These are phyloP conservation scores for Thalassaphorura encarpata DNA, from an alignment of 1,140 invertebrate genomes.

Conservation along the genomic window DNA sequence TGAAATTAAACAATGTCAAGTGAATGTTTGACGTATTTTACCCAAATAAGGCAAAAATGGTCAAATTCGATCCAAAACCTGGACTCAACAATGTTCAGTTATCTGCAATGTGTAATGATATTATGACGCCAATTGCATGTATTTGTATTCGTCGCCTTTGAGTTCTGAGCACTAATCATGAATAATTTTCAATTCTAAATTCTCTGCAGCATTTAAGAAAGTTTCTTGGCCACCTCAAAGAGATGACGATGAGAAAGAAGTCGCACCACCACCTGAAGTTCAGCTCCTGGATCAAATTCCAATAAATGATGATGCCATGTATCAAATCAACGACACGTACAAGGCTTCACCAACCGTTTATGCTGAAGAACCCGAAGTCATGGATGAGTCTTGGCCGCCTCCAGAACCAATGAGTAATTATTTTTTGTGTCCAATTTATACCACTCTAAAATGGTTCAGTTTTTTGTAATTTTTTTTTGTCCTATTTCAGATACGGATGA, in stretches of 20 bases:
- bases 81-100: too few relatives aligned
- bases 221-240: constrained; percentile 25
- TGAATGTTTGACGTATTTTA: neutral
- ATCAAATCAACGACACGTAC: constrained; percentile 12
- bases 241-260: constrained; percentile 6
- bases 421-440: neutral
- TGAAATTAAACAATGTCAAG: neutral
- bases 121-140: too few relatives aligned
- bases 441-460: neutral
- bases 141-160: too few relatives aligned
- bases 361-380: constrained; percentile 25
- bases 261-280: constrained; percentile 6
- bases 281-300: constrained; percentile 24
- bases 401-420: constrained; percentile 20
- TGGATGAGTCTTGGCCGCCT: constrained; percentile 22
- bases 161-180: too few relatives aligned
- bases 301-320: constrained; percentile 23
- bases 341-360: constrained; percentile 28
- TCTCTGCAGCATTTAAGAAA: constrained; percentile 24
- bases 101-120: neutral
- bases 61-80: neutral
- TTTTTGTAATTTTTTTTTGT: neutral
- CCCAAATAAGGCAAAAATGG: neutral
- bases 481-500: constrained; percentile 20
- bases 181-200: too few relatives aligned